Evolutionary conservation across 2,797 vertebrate species (phyloP).

Genomic region (Acanthurus leucopareius): DNA sequence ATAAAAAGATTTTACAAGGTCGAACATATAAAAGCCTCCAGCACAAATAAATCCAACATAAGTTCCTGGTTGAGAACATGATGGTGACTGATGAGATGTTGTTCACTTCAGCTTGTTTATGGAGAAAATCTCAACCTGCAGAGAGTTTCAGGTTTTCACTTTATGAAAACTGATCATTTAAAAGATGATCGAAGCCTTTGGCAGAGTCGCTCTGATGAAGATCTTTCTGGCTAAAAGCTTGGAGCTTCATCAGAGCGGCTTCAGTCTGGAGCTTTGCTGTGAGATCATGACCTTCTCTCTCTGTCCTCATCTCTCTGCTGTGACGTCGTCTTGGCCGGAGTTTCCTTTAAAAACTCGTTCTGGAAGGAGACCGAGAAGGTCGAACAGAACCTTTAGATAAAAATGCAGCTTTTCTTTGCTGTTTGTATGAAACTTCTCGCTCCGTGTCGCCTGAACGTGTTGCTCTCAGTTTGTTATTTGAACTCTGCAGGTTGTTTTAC

Average conservation of each 20-base stretch:
- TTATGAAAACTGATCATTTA: neutral
- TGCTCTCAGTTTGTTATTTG: too few species aligned
- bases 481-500: too few species aligned
- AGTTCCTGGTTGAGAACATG: slow-evolving; percentile 6
- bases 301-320: neutral
- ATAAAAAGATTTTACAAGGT: slow-evolving; percentile 29
- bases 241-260: neutral
- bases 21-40: slow-evolving; percentile 50
- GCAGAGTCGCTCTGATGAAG: neutral
- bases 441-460: too few species aligned
- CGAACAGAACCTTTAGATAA: too few species aligned
- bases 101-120: slow-evolving; percentile 39
- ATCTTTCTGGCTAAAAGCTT: neutral
- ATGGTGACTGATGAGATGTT: slow-evolving; percentile 46
- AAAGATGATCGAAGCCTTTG: too few species aligned
- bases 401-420: neutral
- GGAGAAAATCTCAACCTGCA: neutral
- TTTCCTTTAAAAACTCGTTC: too few species aligned
- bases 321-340: too few species aligned
- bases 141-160: neutral
- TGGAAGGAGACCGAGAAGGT: too few species aligned
- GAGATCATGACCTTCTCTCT: neutral
- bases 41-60: slow-evolving; percentile 47
- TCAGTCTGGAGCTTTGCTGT: neutral
- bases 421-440: neutral